phyloP scores from a whole-genome alignment of 2,888 invertebrate species.

The Eristalinus aeneus region DNA sequence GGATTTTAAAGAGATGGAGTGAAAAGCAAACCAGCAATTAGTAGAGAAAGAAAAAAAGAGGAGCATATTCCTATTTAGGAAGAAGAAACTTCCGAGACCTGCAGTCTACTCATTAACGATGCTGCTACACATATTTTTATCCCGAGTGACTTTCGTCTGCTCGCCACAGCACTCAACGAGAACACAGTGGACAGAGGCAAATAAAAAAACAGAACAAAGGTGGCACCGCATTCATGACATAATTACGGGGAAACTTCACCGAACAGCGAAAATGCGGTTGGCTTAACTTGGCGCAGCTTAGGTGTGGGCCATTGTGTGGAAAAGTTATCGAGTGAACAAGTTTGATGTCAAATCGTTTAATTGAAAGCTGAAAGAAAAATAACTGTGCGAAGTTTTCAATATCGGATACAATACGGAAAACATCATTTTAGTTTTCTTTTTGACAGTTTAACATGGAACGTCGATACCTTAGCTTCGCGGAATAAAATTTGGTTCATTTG shows the following conservation, averaged over 20 bases:
- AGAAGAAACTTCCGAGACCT: conserved; percentile 41
- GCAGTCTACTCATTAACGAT: conserved; percentile 50
- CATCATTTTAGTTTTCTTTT: too few relatives aligned
- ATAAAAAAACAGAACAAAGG: not conserved
- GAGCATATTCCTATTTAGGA: conserved; percentile 7
- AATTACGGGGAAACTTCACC: conserved; percentile 37
- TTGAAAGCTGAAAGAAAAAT: not conserved
- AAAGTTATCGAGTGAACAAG: not conserved
- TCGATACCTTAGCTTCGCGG: too few relatives aligned
- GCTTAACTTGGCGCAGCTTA: conserved; percentile 4
- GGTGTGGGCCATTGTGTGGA: conserved; percentile 4
- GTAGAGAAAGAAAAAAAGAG: not conserved
- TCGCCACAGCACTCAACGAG: conserved; percentile 7
- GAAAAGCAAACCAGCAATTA: not conserved
- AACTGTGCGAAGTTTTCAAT: not conserved
- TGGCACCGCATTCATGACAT: conserved; percentile 17
- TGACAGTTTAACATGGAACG: too few relatives aligned
- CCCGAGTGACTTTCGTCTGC: conserved; percentile 34
- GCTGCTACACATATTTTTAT: conserved; percentile 24
- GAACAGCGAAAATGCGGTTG: conserved; percentile 31
- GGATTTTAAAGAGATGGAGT: not conserved
- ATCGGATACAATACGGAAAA: too few relatives aligned
- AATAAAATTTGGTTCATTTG: too few relatives aligned
- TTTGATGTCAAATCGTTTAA: conserved; percentile 5
- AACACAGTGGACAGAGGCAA: not conserved